These are phyloP conservation scores for Cynodonichthys magdalenae DNA, from an alignment of 2,797 vertebrate genomes.

Conservation along the genomic window DNA sequence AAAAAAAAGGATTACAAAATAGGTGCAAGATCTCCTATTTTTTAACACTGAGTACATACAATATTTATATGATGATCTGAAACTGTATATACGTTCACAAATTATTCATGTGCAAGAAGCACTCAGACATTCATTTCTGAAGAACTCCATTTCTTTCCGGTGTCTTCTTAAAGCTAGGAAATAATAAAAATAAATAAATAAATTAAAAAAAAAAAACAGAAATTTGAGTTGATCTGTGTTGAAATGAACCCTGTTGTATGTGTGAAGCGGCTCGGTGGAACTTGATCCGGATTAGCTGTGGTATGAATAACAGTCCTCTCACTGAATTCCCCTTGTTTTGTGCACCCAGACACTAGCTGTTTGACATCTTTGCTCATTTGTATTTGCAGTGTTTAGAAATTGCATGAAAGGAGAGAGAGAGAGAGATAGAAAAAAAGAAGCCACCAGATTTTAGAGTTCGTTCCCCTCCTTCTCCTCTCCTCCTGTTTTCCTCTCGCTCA, in stretches of 20 bases:
- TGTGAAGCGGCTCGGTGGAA: constrained; percentile 24
- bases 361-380: constrained; percentile 34
- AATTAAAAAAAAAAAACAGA: constrained; percentile 7
- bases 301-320: constrained; percentile 48
- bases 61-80: constrained; percentile 56
- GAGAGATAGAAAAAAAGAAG: constrained; percentile 24
- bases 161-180: constrained; percentile 7
- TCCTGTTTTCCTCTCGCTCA: constrained; percentile 15
- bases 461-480: constrained; percentile 5
- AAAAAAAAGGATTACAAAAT: constrained; percentile 75
- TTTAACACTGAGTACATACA: constrained; percentile 72
- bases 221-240: constrained; percentile 26
- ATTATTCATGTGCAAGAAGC: constrained; percentile 55
- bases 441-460: constrained; percentile 42
- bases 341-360: constrained; percentile 43
- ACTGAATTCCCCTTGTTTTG: constrained; percentile 29
- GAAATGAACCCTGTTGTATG: constrained; percentile 29
- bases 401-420: constrained; percentile 40
- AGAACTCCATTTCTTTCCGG: constrained; percentile 12
- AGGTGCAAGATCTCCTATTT: constrained; percentile 63
- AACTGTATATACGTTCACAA: constrained; percentile 52
- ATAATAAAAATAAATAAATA: too few relatives aligned
- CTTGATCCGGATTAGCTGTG: constrained; percentile 42
- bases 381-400: constrained; percentile 56
- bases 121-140: constrained; percentile 36